Base-by-base conservation (phyloP, 37 sponge, comb jelly and placozoan genomes). In the Aplysina aerophoba region DNA sequence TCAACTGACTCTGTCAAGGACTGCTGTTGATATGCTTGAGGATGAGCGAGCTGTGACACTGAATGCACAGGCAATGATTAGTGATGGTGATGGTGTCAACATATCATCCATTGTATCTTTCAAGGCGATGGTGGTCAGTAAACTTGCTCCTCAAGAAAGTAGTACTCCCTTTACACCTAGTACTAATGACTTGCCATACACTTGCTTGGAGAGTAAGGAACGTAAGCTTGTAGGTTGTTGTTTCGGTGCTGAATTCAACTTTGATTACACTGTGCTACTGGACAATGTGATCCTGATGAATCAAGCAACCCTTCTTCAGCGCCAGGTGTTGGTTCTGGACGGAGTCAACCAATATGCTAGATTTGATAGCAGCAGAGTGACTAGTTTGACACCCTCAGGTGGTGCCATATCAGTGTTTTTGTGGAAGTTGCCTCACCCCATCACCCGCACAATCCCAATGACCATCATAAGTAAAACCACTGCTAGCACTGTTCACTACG, bases 351-450 rank as follows among this genome's bases (percentile, higher is more conserved):
- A 41, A 13, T 85, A 89, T 34, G 84, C 84, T 83, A 86, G 79
- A 40, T 33, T 68, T 16, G 71, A 66, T 61, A 81, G 31, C 19
- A 59, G 65, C 20, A 33, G 39, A 15, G 57, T 34, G 37, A 38
- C 80, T 17, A n/a, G 36, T 24, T 12, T 63, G 50, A 44, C 50
- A 44, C 21, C 19, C 11, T 55, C 20, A 60, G 57, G 33, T 71
- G 88, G 87, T 25, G 53, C 94, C 28, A 85, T 93, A 15, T 54
- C 86, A 6, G 63, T 82, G 35, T 93, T 90, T 87, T 21, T 93
- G 1, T 93, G 91, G 94, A 55, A 89, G 38, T 59, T 24, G 4
- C 79, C 82, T 20, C 55, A 21, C 24, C 13, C 56, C 0, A 27
- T 38, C 55, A 53, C 84, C n/a, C 50, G 50, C 8, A 44, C 50